These are phyloP conservation scores for Semibalanus balanoides DNA, from an alignment of 1,140 invertebrate species.

Conservation along the genomic window DNA sequence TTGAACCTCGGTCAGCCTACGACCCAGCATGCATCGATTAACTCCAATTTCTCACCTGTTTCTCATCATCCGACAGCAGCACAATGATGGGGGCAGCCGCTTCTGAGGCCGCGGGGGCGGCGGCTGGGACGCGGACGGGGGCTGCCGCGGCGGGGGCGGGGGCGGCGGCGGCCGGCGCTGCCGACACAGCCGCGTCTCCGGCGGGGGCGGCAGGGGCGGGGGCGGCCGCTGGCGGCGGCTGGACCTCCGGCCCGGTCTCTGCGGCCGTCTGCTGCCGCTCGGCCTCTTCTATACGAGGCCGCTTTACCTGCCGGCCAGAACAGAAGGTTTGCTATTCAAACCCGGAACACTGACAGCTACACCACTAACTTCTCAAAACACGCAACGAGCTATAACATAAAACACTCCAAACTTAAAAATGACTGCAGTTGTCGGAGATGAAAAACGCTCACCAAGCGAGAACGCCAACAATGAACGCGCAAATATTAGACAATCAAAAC, in stretches of 20 bases:
- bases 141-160: conserved; percentile 20
- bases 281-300: background rate
- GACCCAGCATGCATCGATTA: too few relatives aligned
- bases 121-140: conserved; percentile 16
- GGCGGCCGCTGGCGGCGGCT: conserved; percentile 19
- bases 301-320: background rate
- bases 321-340: too few relatives aligned
- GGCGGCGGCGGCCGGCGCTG: conserved; percentile 21
- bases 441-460: too few relatives aligned
- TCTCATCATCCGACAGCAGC: background rate
- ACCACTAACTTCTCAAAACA: too few relatives aligned
- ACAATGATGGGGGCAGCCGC: background rate
- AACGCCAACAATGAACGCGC: too few relatives aligned
- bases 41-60: background rate
- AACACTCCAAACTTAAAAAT: too few relatives aligned
- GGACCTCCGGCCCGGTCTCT: conserved; percentile 13
- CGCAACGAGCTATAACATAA: too few relatives aligned
- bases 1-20: too few relatives aligned
- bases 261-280: conserved; percentile 18
- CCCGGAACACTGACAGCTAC: too few relatives aligned
- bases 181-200: conserved; percentile 22
- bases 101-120: background rate
- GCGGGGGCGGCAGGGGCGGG: conserved; percentile 21
- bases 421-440: too few relatives aligned
- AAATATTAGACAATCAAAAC: too few relatives aligned